Conservation (phyloP, 1,140 invertebrate species). For the Bombus balteatus region DNA sequence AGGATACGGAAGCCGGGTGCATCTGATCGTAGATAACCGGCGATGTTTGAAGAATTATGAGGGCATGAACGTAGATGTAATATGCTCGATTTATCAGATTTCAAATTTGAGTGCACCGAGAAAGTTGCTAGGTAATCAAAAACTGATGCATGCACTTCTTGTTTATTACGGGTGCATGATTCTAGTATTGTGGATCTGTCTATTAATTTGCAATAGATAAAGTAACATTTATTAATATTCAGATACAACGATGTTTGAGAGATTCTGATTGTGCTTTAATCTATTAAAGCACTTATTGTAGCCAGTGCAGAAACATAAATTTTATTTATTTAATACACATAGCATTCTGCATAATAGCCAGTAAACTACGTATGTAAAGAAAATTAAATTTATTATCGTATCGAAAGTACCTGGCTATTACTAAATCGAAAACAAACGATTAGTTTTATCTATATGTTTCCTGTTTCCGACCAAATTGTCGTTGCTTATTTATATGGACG, state of each 20-base stretch:
- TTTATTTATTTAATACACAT: too few species aligned
- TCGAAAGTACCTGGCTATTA: not conserved
- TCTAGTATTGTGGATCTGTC: not conserved
- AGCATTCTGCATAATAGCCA: too few species aligned
- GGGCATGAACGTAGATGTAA: not conserved
- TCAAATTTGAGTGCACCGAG: slow-evolving; percentile 2
- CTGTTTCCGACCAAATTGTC: not conserved
- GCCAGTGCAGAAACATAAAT: too few species aligned
- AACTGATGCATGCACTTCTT: not conserved
- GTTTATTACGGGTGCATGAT: not conserved
- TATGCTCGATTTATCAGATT: slow-evolving; percentile 8
- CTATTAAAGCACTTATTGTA: too few species aligned
- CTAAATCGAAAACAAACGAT: slow-evolving; percentile 4
- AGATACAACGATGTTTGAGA: too few species aligned
- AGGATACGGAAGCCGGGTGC: slow-evolving; percentile 18
- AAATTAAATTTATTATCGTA: slow-evolving; percentile 1
- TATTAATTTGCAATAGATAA: too few species aligned
- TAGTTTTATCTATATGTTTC: not conserved
- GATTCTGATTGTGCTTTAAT: too few species aligned
- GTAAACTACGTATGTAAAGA: too few species aligned
- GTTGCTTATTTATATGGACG: not conserved
- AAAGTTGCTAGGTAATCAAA: slow-evolving; percentile 21
- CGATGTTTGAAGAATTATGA: slow-evolving; percentile 27
- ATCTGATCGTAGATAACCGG: slow-evolving; percentile 33
- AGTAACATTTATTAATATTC: too few species aligned